A percentile compares a stretch with the other conserved stretches of the same genome.
phyloP scores from a whole-genome alignment of 35 echinoderm and acorn worm genomes.

The Diadema setosum region DNA sequence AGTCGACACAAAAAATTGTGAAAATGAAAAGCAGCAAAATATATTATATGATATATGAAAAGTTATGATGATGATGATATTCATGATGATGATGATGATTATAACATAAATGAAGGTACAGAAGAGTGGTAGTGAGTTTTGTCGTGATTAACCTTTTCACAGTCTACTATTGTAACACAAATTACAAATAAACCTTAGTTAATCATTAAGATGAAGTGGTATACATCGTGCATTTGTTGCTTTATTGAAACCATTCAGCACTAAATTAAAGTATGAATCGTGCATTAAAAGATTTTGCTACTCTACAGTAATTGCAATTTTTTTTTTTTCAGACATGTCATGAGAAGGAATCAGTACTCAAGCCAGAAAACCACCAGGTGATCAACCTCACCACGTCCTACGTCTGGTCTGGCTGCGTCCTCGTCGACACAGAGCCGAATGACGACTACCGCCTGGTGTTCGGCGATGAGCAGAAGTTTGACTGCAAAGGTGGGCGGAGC shows the following conservation, averaged over 20 bases:
- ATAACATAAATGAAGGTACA: not conserved
- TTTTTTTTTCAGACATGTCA: constrained; percentile 58
- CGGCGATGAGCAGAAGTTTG: constrained; percentile 46
- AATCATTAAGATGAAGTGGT: too few species aligned
- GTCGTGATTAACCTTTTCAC: too few species aligned
- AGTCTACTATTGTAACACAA: too few species aligned
- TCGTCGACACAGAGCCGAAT: not conserved
- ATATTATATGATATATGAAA: too few species aligned
- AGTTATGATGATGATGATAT: not conserved
- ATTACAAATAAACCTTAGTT: too few species aligned
- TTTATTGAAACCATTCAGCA: too few species aligned
- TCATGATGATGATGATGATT: not conserved
- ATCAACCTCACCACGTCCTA: constrained; percentile 85
- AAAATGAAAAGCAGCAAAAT: too few species aligned
- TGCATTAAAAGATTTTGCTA: too few species aligned
- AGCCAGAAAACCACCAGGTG: constrained; percentile 83
- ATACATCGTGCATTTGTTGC: too few species aligned
- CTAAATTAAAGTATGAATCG: not conserved
- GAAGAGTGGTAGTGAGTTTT: too few species aligned
- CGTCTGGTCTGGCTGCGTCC: constrained; percentile 84
- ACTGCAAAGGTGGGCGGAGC: constrained; percentile 78
- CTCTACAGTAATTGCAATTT: too few species aligned
- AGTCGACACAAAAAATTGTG: too few species aligned
- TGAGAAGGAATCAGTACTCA: constrained; percentile 88
- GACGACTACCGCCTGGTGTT: not conserved